These are phyloP conservation scores for Oenanthe oenanthe DNA, from an alignment of 2,113 vertebrate species.

Conservation along the genomic window DNA sequence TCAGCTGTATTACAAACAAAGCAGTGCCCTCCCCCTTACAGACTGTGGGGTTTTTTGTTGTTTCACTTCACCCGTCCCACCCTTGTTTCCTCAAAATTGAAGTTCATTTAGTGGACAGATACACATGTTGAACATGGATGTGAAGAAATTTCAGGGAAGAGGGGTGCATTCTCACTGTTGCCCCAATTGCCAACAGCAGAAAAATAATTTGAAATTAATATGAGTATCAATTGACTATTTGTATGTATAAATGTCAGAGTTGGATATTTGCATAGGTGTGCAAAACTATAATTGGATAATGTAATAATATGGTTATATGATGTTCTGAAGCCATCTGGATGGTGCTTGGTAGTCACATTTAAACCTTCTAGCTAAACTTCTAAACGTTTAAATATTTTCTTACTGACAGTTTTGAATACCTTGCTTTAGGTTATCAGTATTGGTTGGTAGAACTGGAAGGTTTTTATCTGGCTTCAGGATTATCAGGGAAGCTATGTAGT, in stretches of 20 bases:
- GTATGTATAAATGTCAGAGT: neutral
- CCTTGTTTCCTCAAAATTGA: neutral
- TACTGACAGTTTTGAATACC: neutral
- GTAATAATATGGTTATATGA: neutral
- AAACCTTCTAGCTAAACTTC: slow-evolving; percentile 25
- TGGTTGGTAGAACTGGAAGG: neutral
- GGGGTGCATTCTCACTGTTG: neutral
- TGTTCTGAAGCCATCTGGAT: neutral
- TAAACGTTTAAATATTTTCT: slow-evolving; percentile 29
- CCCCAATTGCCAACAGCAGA: neutral
- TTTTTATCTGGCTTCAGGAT: neutral
- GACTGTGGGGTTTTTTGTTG: neutral
- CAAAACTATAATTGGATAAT: neutral
- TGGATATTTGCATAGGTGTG: neutral
- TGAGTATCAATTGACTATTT: neutral
- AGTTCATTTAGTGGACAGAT: neutral
- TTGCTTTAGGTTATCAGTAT: neutral
- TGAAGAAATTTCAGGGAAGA: neutral
- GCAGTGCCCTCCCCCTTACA: neutral
- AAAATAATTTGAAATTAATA: neutral
- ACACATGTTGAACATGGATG: neutral
- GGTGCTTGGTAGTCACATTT: slow-evolving; percentile 27
- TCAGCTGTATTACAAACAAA: neutral
- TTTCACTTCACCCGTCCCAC: neutral
- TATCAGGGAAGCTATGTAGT: neutral